Conservation (phyloP, 1,140 invertebrate species). For the Onthophagus taurus region DNA sequence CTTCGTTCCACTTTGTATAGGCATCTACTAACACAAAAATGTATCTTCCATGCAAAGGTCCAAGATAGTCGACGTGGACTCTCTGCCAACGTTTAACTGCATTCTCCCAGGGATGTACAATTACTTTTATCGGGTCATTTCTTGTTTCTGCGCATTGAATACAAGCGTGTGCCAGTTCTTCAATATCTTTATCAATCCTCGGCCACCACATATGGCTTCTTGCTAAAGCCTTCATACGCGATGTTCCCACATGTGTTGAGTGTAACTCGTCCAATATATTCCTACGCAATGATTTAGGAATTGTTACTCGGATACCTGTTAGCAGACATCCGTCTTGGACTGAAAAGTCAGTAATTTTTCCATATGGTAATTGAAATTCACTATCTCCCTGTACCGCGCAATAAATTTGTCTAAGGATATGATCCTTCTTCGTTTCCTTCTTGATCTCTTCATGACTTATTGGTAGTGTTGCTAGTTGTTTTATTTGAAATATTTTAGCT, state of each 20-base stretch:
- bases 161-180: neutral
- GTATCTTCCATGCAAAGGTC: slow-evolving; percentile 16
- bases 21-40: slow-evolving; percentile 27
- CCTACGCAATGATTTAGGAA: neutral
- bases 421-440: neutral
- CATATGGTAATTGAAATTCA: neutral
- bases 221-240: neutral
- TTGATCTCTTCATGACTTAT: neutral
- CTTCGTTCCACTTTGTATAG: slow-evolving; percentile 27
- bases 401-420: neutral
- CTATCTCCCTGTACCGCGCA: neutral
- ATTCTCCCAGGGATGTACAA: neutral
- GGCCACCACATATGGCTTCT: slow-evolving; percentile 6
- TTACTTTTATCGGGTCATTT: slow-evolving; percentile 16
- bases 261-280: slow-evolving; percentile 4
- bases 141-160: neutral
- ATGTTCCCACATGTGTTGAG: neutral
- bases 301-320: neutral
- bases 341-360: neutral
- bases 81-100: slow-evolving; percentile 14
- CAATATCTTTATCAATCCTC: neutral
- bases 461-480: neutral
- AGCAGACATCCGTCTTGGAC: slow-evolving; percentile 1
- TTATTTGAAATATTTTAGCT: slow-evolving; percentile 18
- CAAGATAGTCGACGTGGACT: slow-evolving; percentile 28